Evolutionary conservation across 35 echinoderm and acorn worm genomes (phyloP), one percentile per base, ranked within the genome.

Genomic region (Ptychodera flava): DNA sequence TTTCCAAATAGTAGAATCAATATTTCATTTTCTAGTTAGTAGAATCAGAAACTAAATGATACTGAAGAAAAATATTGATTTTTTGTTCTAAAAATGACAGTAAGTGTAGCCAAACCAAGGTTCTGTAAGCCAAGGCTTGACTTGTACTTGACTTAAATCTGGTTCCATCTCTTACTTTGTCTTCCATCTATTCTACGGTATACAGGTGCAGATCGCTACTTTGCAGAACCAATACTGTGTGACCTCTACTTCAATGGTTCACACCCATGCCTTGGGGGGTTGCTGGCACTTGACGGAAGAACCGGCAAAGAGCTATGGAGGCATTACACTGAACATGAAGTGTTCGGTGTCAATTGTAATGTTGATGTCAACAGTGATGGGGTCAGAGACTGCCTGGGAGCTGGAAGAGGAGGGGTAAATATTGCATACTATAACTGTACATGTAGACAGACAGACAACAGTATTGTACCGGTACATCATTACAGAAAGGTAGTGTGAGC

Each of bases 311-410:
- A 92, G 33, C 34, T 94, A 27, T 99, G 96, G 96, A 90, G 89
- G 12, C 89, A 94, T 77, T 94, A 90, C 38, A 79, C 90, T 16
- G 87, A 77, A 14, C 35, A 89, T 34, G 96, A 99, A 34, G 88
- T 99, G 31, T 99, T 99, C 86, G 96, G 87, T 28, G 36, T 99
- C n/a, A 99, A 99, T 78, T 99, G 92, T 83, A 91, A 94, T 36
- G 96, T 80, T 31, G 92, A 94, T 34, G 89, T 94, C 79, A 81
- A 92, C 28, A 53, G 78, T 30, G 96, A 99, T 85, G 90, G 91
- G 15, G 90, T 99, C 28, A 92, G 92, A 31, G 93, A 94, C 33
- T 94, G 92, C n/a, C 81, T 89, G 0, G 89, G 89, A 52, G 90
- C 87, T 27, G 96, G 96, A 1, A 81, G 92, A 81, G 90, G 88